Evolutionary conservation across 2,888 invertebrate genomes (phyloP).

Genomic region (Terebella lapidaria): DNA sequence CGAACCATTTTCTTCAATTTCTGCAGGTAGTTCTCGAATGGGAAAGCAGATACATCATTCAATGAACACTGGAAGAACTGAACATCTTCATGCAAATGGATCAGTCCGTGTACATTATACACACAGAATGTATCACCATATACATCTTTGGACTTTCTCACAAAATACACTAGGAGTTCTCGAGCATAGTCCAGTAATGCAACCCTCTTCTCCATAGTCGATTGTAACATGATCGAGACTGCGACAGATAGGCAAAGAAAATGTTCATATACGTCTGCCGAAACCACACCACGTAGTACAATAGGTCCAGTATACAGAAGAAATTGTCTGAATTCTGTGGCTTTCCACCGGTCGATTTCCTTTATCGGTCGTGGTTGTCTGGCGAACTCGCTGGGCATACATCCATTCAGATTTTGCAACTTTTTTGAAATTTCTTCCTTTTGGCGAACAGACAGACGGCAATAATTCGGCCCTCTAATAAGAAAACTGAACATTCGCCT

Average conservation of each 20-base stretch:
- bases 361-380: slow-evolving; percentile 25
- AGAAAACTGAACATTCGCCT: slow-evolving; percentile 8
- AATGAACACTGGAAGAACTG: slow-evolving; percentile 2
- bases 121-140: slow-evolving; percentile 12
- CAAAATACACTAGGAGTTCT: slow-evolving; percentile 15
- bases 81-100: slow-evolving; percentile 15
- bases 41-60: slow-evolving; percentile 18
- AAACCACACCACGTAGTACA: slow-evolving; percentile 21
- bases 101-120: slow-evolving; percentile 19
- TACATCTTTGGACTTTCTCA: background rate
- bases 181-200: slow-evolving; percentile 8
- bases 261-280: slow-evolving; percentile 22
- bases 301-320: slow-evolving; percentile 32
- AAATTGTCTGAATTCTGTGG: slow-evolving; percentile 33
- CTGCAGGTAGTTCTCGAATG: slow-evolving; percentile 18
- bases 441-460: background rate
- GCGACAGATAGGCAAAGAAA: slow-evolving; percentile 28
- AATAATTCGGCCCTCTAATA: background rate
- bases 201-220: background rate
- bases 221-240: slow-evolving; percentile 24
- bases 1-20: slow-evolving; percentile 12
- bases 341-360: slow-evolving; percentile 33
- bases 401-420: slow-evolving; percentile 23
- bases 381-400: slow-evolving; percentile 29
- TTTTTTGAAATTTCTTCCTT: slow-evolving; percentile 7